phyloP scores from a whole-genome alignment of 1,140 invertebrate species.

The Microplitis demolitor region DNA sequence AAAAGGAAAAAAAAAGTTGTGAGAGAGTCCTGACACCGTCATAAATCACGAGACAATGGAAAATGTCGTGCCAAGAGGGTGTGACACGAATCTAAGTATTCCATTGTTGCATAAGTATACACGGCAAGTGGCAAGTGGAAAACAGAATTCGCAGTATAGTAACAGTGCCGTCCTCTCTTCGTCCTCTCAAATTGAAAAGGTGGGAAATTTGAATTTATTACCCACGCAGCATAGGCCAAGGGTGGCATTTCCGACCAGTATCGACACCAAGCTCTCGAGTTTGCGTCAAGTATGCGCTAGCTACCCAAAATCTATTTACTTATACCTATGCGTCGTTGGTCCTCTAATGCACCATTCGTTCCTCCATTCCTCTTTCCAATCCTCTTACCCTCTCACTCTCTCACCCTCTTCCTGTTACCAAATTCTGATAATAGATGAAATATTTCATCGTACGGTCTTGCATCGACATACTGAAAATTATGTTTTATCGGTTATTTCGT shows the following conservation, averaged over 20 bases:
- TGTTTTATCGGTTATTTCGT: slow-evolving; percentile 5
- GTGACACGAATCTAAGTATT: slow-evolving; percentile 46
- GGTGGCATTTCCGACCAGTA: neutral
- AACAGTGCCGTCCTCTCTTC: neutral
- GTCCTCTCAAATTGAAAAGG: slow-evolving; percentile 15
- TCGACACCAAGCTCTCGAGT: neutral
- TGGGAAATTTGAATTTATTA: slow-evolving; percentile 27
- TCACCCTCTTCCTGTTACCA: neutral
- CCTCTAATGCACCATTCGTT: slow-evolving; percentile 8
- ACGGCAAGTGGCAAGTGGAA: neutral
- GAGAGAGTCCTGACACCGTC: slow-evolving; percentile 21
- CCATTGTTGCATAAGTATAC: slow-evolving; percentile 40
- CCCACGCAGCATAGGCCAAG: neutral
- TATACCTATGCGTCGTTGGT: slow-evolving; percentile 12
- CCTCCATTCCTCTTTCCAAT: neutral
- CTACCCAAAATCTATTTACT: slow-evolving; percentile 9
- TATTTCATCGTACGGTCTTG: slow-evolving; percentile 5
- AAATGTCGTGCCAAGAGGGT: slow-evolving; percentile 30
- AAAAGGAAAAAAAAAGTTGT: neutral
- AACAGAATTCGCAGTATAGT: neutral
- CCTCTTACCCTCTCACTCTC: neutral
- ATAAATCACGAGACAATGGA: slow-evolving; percentile 52
- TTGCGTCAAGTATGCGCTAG: slow-evolving; percentile 1
- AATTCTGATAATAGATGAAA: slow-evolving; percentile 18
- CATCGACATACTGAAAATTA: slow-evolving; percentile 10